Base-by-base conservation (phyloP, 2,888 invertebrate species). In the Habrosyne pyritoides region DNA sequence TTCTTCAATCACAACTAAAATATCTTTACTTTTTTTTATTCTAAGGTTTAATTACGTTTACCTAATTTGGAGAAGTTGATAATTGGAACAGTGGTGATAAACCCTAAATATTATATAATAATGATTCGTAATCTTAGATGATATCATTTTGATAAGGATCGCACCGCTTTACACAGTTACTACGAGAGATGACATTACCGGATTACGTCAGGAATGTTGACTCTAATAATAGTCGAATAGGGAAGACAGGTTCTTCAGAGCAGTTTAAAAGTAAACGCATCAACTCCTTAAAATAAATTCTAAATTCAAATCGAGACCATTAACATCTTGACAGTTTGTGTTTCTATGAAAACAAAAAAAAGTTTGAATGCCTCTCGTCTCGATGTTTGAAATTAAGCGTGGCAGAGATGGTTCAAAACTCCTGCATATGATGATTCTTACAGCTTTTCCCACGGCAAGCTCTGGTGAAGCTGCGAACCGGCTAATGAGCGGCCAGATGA, bases 401-500 rank as follows among this genome's bases (percentile, higher is more conserved):
- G 69, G 71, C 72, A 60, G 56, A 63, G 58, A 56, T 64, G 55
- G 56, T 49, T 64, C 55, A 56, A 55, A 66, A 53, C 63, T 68
- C 65, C 60, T 65, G 68, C 79, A 83, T 73, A 79, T 79, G 81
- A 77, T 71, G 63, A 78, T 77, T 67, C 73, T 79, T 75, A 77
- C 74, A 60, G 64, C 55, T 69, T 69, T 90, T 91, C 91, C 86
- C 91, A 91, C 90, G 90, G 75, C 64, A 64, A 66, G 64, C 64
- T 63, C 73, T 69, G 69, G 73, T 72, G 70, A 70, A 69, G 65
- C 79, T 80, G 80, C 78, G 77, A 79, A 77, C 67, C 72, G 73
- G 74, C 79, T 86, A 87, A 90, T 87, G 85, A 84, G 81, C 73
- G 77, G 71, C 79, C 81, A 82, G 86, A 89, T 87, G 81, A 83